Conservation (phyloP, 2,888 invertebrate genomes). For the Zaprionus obscuricornis region DNA sequence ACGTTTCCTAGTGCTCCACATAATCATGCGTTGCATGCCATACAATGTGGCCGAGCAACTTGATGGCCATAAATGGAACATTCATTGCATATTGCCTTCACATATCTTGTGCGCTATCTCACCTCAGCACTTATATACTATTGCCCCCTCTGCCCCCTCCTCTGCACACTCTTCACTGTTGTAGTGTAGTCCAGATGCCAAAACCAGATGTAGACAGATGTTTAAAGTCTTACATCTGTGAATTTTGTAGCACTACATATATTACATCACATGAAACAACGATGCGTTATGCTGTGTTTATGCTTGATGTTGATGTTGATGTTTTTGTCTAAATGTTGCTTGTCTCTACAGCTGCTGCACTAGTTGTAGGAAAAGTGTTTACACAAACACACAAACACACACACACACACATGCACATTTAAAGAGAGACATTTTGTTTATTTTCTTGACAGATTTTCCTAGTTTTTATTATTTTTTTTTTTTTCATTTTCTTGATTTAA, state of each 20-base stretch:
- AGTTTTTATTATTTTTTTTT: constrained; percentile 22
- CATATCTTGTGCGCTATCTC: not conserved
- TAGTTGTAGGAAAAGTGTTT: constrained; percentile 55
- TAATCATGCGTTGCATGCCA: constrained; percentile 66
- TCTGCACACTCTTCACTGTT: constrained; percentile 15
- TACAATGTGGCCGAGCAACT: constrained; percentile 40
- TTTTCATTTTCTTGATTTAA: constrained; percentile 40
- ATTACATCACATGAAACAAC: constrained; percentile 69
- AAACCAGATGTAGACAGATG: constrained; percentile 44
- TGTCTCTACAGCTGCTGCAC: constrained; percentile 18
- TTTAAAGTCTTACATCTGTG: too few relatives aligned
- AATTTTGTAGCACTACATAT: constrained; percentile 57
- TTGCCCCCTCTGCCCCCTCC: constrained; percentile 22
- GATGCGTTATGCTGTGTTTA: too few relatives aligned
- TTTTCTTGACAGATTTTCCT: constrained; percentile 29
- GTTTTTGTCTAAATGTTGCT: constrained; percentile 14
- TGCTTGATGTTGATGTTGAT: constrained; percentile 50
- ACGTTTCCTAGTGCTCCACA: constrained; percentile 71
- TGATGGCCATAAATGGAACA: constrained; percentile 73
- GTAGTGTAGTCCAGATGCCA: constrained; percentile 55
- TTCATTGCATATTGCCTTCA: constrained; percentile 40
- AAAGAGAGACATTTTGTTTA: too few relatives aligned
- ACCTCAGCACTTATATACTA: not conserved
- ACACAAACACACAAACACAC: constrained; percentile 38
- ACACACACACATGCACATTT: too few relatives aligned